These are phyloP conservation scores for Augochlora pura DNA, from an alignment of 1,140 invertebrate species.

Conservation along the genomic window DNA sequence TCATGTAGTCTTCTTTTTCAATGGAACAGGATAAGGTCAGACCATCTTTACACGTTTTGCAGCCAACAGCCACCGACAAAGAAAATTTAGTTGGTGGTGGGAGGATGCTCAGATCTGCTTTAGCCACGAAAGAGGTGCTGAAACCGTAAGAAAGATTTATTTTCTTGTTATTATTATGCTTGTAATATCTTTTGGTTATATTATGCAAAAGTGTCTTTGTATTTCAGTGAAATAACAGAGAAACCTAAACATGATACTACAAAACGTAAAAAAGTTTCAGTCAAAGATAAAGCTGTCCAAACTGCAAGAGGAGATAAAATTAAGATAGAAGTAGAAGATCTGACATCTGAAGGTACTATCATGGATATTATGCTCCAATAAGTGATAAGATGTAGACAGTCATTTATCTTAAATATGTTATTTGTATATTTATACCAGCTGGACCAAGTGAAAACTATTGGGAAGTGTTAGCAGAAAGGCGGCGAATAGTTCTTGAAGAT, in stretches of 20 bases:
- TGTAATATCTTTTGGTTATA: not conserved
- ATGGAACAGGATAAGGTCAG: conserved; percentile 74
- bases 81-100: conserved; percentile 84
- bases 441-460: conserved; percentile 86
- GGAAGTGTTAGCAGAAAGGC: conserved; percentile 84
- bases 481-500: conserved; percentile 83
- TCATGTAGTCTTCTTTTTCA: conserved; percentile 44
- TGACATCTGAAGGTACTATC: conserved; percentile 81
- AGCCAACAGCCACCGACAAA: conserved; percentile 82
- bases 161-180: not conserved
- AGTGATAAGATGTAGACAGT: not conserved
- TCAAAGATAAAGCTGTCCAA: conserved; percentile 81
- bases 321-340: conserved; percentile 81
- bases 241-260: conserved; percentile 53
- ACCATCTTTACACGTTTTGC: conserved; percentile 83
- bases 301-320: conserved; percentile 77
- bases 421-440: conserved; percentile 54
- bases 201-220: not conserved
- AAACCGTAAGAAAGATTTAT: conserved; percentile 68
- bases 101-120: conserved; percentile 68
- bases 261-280: conserved; percentile 72
- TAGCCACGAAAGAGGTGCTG: conserved; percentile 55
- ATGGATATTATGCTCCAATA: not conserved
- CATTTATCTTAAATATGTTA: conserved; percentile 10
- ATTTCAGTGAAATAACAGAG: conserved; percentile 64